A percentile compares a stretch with the other conserved stretches of the same genome.
Evolutionary conservation across 2,113 vertebrate genomes (phyloP).

Genomic region (Lethenteron reissneri): DNA sequence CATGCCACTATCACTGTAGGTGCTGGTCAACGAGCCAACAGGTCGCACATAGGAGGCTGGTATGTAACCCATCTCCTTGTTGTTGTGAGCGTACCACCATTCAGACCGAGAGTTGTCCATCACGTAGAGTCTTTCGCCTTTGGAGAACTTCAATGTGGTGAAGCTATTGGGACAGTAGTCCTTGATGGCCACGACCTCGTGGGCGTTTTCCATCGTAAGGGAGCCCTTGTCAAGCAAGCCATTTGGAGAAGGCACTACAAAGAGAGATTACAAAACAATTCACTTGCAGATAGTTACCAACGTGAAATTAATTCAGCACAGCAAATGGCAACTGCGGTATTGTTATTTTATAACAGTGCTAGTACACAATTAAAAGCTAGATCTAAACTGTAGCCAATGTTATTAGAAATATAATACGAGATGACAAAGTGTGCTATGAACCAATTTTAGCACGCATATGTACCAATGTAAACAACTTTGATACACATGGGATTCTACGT

Average conservation of each 20-base stretch:
- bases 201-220: slow-evolving; percentile 45
- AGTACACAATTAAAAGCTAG: background rate
- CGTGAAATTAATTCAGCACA: background rate
- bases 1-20: slow-evolving; percentile 64
- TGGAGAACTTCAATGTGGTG: slow-evolving; percentile 82
- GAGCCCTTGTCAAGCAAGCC: slow-evolving; percentile 53
- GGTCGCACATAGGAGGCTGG: slow-evolving; percentile 73
- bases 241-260: slow-evolving; percentile 72
- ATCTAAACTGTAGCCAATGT: rapidly evolving
- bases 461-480: too few relatives aligned
- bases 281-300: slow-evolving; percentile 6
- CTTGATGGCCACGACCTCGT: slow-evolving; percentile 76
- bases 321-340: background rate
- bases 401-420: background rate
- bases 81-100: slow-evolving; percentile 98
- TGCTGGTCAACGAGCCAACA: slow-evolving; percentile 40
- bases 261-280: slow-evolving; percentile 12
- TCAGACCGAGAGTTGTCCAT: slow-evolving; percentile 66
- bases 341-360: slow-evolving; percentile 4
- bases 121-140: slow-evolving; percentile 74
- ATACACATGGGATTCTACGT: too few relatives aligned
- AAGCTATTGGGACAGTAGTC: slow-evolving; percentile 86
- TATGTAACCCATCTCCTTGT: slow-evolving; percentile 90
- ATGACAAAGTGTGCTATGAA: background rate
- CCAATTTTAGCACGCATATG: background rate